Base-by-base conservation (phyloP, 2,113 vertebrate species). In the Cebus imitator region DNA sequence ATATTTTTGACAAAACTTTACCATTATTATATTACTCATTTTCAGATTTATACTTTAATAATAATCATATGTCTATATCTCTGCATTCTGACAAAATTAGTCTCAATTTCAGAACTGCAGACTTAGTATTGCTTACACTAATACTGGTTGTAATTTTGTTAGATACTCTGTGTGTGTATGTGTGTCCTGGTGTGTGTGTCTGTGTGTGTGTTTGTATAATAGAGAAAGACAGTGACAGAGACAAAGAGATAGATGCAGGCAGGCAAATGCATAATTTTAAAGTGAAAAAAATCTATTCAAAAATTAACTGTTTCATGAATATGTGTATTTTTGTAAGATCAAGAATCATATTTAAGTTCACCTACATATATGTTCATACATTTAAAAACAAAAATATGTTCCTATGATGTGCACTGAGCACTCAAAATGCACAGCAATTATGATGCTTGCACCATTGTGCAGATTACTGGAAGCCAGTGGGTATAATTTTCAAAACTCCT, bases 31-130 rank as follows among this genome's bases (percentile, higher is more conserved):
- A 45, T 10, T 87, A 45, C 18, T 75, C 8, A 58, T 82, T 61
- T 84, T 78, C 14, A 57, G 48, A 95, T 57, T 78, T 78, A 84
- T 78, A 57, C 32, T 68, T 68, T 95, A 68, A 40, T 57, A 45
- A 70, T 85, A 68, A 55, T 66, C 50, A 27, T n/a, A 27, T 73
- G 61, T 64, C 25, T 40, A 37, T 64, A 35, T 27, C 6, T 68
- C 32, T 89, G 55, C n/a, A 64, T 76, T 10, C 57, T 78, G 40
- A 88, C 9, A 45, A 57, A 95, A 85, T 23, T 50, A 89, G 20
- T 37, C n/a, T 84, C 23, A 85, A 12, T 70, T 61, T 94, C n/a
- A 66, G 35, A 78, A 79, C 35, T 84, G 78, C 72, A 84, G 57
- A 78, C n/a, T 55, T 68, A 75, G 2, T 40, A 37, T 52, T 64